Evolutionary conservation across 2,888 invertebrate species (phyloP), one percentile per base, ranked within the genome.

Genomic region (Junonia oenone): DNA sequence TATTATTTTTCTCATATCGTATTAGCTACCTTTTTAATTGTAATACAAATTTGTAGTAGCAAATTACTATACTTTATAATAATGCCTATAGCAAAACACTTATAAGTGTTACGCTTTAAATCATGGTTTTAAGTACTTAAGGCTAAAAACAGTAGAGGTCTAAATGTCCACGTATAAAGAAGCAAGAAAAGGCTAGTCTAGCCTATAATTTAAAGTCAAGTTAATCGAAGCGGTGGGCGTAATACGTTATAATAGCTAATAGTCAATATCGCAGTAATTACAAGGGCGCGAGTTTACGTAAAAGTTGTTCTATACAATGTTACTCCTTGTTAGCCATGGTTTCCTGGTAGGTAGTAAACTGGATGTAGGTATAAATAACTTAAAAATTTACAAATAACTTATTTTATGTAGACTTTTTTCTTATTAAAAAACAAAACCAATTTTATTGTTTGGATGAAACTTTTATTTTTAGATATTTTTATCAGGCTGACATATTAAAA

Each of bases 261-360:
- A 40, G 38, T 40, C 38, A 17, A 43, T 26, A 13, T 13, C 43
- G n/a, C 8, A 43, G 22, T 26, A 22, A 43, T 43, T 13, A 48
- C 59, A 59, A 59, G 59, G 59, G 51, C 59, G 46, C 38, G 31
- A 40, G 49, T 49, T 51, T 57, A 45, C 45, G 57, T 59, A 59
- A 59, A 59, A 59, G 59, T 59, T 59, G 59, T 57, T 59, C 48
- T 54, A 51, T 54, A 54, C 48, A 40, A 51, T 52, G 56, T 53
- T 56, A 51, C 49, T 53, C 35, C 43, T 51, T 22, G 50, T 54
- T 51, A 51, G 31, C 53, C 46, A 31, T 53, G 53, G 38, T 47
- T 19, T 52, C 43, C 43, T 43, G 26, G 43, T 43, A 26, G 22
- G n/a, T 26, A 6, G 22, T 2, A 19, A 26, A 43, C 43, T 13